phyloP scores from a whole-genome alignment of 1,140 invertebrate genomes.

The Episyrphus balteatus region DNA sequence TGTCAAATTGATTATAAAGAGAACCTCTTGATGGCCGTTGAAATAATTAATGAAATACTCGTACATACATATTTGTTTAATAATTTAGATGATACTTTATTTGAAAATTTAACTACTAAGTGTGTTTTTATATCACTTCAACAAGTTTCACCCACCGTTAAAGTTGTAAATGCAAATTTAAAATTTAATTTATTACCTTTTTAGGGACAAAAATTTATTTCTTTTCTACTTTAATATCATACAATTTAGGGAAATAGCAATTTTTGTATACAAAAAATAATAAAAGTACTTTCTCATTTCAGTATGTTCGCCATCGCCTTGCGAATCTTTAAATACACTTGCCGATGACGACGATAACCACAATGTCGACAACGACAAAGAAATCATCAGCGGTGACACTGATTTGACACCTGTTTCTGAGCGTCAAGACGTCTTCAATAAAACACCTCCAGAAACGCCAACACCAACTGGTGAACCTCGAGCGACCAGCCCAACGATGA shows the following conservation, averaged over 20 bases:
- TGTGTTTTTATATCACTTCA: too few relatives aligned
- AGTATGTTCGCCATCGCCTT: conserved; percentile 61
- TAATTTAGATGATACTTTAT: too few relatives aligned
- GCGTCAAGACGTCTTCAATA: neutral
- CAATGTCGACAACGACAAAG: conserved; percentile 5
- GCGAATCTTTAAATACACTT: conserved; percentile 55
- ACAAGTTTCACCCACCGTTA: too few relatives aligned
- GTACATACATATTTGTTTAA: too few relatives aligned
- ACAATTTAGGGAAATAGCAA: too few relatives aligned
- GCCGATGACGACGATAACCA: conserved; percentile 41
- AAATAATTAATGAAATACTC: neutral
- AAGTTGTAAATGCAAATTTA: too few relatives aligned
- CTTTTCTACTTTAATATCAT: too few relatives aligned
- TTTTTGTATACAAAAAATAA: too few relatives aligned
- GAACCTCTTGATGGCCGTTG: neutral
- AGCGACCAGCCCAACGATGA: conserved; percentile 9
- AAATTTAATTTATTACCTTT: too few relatives aligned
- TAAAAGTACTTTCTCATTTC: conserved; percentile 20
- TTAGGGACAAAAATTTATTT: too few relatives aligned
- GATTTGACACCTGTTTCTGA: conserved; percentile 22
- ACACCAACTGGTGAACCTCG: conserved; percentile 14
- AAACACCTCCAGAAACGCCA: conserved; percentile 19
- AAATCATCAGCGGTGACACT: conserved; percentile 17
- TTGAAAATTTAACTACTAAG: too few relatives aligned
- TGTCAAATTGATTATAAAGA: neutral